Percentiles rank a stretch among this genome's conserved stretches.
Evolutionary conservation across 2,113 vertebrate genomes (phyloP).

Genomic region (Indri indri): DNA sequence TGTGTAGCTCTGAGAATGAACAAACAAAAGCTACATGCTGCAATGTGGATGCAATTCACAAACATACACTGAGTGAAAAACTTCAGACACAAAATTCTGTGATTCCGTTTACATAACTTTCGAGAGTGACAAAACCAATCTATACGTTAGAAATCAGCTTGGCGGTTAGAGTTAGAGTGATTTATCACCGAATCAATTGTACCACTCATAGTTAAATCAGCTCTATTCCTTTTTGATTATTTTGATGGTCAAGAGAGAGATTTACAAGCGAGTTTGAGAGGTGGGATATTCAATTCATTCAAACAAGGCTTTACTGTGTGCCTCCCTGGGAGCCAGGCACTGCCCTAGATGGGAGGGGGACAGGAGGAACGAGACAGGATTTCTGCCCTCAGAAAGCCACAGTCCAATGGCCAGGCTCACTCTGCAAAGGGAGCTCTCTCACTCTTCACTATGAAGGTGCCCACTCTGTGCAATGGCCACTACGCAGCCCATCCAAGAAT

Average conservation of each 20-base stretch:
- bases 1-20: neutral
- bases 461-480: neutral
- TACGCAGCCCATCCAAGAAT: neutral
- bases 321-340: neutral
- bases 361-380: neutral
- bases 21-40: neutral
- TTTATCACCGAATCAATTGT: constrained; percentile 44
- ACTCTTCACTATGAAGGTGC: neutral
- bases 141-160: neutral
- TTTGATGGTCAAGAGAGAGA: constrained; percentile 32
- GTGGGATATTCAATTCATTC: constrained; percentile 1
- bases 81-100: neutral
- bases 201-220: constrained; percentile 29
- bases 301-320: neutral
- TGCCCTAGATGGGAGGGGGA: neutral
- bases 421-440: neutral
- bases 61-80: neutral
- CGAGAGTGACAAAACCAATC: neutral
- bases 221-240: constrained; percentile 34
- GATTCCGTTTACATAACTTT: neutral
- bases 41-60: neutral
- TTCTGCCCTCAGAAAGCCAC: neutral
- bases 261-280: constrained; percentile 47
- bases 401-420: neutral
- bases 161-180: neutral